These are phyloP conservation scores for Xyrauchen texanus DNA, from an alignment of 2,113 vertebrate species.

Conservation along the genomic window DNA sequence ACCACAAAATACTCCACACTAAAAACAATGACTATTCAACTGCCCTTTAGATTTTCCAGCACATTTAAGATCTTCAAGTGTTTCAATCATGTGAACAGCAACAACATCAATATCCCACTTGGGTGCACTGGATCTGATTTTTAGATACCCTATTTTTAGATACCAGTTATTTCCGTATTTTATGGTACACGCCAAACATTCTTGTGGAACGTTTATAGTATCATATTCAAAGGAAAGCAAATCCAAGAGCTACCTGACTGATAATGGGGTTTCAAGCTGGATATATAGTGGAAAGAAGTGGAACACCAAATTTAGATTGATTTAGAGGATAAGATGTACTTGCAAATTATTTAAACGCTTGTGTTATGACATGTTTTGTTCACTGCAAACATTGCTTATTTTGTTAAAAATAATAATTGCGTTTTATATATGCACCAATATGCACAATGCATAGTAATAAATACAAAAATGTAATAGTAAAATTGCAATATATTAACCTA, in stretches of 20 bases:
- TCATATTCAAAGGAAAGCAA: conserved; percentile 20
- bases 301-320: too few relatives aligned
- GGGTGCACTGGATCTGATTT: conserved; percentile 41
- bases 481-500: too few relatives aligned
- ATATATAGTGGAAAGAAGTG: too few relatives aligned
- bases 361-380: too few relatives aligned
- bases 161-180: neutral
- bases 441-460: too few relatives aligned
- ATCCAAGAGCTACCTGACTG: neutral
- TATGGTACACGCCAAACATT: neutral
- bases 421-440: too few relatives aligned
- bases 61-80: conserved; percentile 64
- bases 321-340: too few relatives aligned
- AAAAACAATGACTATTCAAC: conserved; percentile 70
- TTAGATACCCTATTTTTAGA: conserved; percentile 40
- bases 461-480: too few relatives aligned
- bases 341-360: too few relatives aligned
- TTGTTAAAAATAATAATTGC: too few relatives aligned
- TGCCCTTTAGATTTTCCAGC: conserved; percentile 63
- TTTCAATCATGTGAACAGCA: conserved; percentile 28
- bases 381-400: too few relatives aligned
- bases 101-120: conserved; percentile 52
- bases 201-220: neutral
- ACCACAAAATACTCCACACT: conserved; percentile 63
- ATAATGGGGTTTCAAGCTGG: too few relatives aligned